Evolutionary conservation across 2,797 vertebrate genomes (phyloP), one percentile per base, ranked within the genome.

Genomic region (Melanotaenia parkinsoni): DNA sequence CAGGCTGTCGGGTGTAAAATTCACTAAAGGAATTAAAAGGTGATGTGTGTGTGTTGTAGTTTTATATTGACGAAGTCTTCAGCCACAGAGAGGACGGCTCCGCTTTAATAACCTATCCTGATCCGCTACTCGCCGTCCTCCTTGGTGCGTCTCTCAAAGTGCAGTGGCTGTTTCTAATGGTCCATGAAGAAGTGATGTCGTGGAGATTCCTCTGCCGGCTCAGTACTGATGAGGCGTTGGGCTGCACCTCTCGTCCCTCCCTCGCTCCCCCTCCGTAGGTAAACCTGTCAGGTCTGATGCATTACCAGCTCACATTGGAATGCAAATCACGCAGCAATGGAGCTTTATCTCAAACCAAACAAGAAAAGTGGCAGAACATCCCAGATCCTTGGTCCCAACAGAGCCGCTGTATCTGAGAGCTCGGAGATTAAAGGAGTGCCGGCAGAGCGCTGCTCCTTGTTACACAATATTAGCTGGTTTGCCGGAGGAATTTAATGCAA

Each of bases 221-320:
- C 72, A 47, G 85, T 91, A 88, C 86, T 90, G 91, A 92, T 91
- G 89, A 82, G 84, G 74, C 60, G 56, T 63, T 59, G 24, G 63
- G 51, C 70, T 62, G 64, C 54, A 50, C 38, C 9, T 5, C 0
- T 61, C 40, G 24, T 0, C 30, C 47, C 18, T 9, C 14, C 12
- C 20, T 47, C 3, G 24, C 30, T 28, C 53, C 59, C 18, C 0
- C 47, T 32, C 30, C 35, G 35, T 82, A 88, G 84, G 86, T 81
- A 89, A 89, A 91, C 84, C 69, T 90, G 89, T 91, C 89, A 89
- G 81, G 58, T 30, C 84, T 92, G 89, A 91, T 89, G 69, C 82
- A 89, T 86, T 79, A 84, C 81, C 84, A 82, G 66, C 74, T 66
- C 72, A 40, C 58, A 45, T 72, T 79, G 75, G 67, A 78, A 92